Conservation (phyloP, 2,888 invertebrate species). For the Plebejus melissa region DNA sequence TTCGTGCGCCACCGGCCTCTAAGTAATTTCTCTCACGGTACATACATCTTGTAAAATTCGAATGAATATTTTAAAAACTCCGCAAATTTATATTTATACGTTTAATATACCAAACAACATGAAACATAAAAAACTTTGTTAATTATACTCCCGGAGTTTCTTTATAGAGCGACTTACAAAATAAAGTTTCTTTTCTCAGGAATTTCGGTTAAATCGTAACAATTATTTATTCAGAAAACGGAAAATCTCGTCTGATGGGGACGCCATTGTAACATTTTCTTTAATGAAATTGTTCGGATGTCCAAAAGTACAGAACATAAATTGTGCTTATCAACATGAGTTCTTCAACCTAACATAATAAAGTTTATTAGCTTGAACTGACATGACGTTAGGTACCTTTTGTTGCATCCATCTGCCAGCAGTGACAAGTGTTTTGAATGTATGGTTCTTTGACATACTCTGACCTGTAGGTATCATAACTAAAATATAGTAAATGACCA, state of each 20-base stretch:
- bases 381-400: too few relatives aligned
- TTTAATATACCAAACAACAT: neutral
- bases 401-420: too few relatives aligned
- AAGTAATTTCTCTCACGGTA: too few relatives aligned
- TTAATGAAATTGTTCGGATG: slow-evolving; percentile 5
- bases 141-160: slow-evolving; percentile 1
- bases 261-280: slow-evolving; percentile 6
- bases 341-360: neutral
- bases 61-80: neutral
- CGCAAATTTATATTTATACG: neutral
- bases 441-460: too few relatives aligned
- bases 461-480: too few relatives aligned
- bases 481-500: too few relatives aligned
- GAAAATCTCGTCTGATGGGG: slow-evolving; percentile 2
- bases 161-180: slow-evolving; percentile 11
- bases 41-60: neutral
- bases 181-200: neutral
- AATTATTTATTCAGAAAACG: slow-evolving; percentile 14
- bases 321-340: neutral
- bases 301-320: slow-evolving; percentile 1
- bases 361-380: neutral
- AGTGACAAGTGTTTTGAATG: too few relatives aligned
- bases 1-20: too few relatives aligned
- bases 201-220: slow-evolving; percentile 14
- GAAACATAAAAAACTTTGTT: slow-evolving; percentile 11